Conservation (phyloP, 2,113 vertebrate species). For the Triplophysa dalaica region DNA sequence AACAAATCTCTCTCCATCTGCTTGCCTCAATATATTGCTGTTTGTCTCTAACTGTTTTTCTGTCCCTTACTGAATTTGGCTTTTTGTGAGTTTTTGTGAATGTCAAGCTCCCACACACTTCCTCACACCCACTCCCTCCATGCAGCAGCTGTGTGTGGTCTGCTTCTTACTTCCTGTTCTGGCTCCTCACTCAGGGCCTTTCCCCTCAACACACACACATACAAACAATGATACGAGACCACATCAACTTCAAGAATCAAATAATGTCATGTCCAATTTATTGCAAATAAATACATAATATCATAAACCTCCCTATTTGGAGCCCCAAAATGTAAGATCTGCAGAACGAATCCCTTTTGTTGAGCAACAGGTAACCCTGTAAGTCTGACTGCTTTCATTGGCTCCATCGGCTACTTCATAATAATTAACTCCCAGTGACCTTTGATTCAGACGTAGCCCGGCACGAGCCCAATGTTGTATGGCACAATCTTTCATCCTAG, state of each 20-base stretch:
- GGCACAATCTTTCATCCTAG: conserved; percentile 4
- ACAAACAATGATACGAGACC: conserved; percentile 44
- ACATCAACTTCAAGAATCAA: conserved; percentile 41
- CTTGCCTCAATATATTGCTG: conserved; percentile 6
- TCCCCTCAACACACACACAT: conserved; percentile 39
- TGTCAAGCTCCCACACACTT: conserved; percentile 62
- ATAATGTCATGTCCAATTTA: conserved; percentile 7
- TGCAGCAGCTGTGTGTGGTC: conserved; percentile 61
- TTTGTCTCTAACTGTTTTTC: neutral
- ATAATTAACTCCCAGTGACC: conserved; percentile 49
- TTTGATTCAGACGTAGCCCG: conserved; percentile 41
- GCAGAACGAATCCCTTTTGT: neutral
- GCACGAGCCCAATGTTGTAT: neutral
- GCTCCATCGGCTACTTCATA: conserved; percentile 36
- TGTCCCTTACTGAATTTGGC: conserved; percentile 28
- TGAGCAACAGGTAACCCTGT: conserved; percentile 17
- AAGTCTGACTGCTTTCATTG: conserved; percentile 2
- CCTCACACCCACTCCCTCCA: conserved; percentile 60
- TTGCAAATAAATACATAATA: neutral
- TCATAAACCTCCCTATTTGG: neutral
- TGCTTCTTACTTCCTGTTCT: conserved; percentile 58
- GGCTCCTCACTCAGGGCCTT: conserved; percentile 55
- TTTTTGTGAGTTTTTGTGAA: conserved; percentile 53
- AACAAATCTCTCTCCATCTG: neutral
- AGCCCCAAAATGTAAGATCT: neutral